These are phyloP conservation scores for Eucera pruinosa DNA, from an alignment of 2,888 invertebrate species.

Conservation along the genomic window DNA sequence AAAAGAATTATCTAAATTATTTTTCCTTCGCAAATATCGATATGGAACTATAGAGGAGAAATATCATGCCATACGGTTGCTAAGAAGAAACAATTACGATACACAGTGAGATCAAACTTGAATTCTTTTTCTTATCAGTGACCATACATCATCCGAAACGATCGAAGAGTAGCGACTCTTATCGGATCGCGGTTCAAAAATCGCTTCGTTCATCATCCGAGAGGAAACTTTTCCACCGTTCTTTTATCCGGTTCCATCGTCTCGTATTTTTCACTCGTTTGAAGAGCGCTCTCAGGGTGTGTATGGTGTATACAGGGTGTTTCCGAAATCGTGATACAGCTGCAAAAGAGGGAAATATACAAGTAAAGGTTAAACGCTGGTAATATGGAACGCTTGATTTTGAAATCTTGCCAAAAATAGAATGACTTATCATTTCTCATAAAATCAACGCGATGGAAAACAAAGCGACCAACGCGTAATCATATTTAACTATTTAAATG, in stretches of 20 bases:
- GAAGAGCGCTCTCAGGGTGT: not conserved
- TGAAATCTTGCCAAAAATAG: too few species aligned
- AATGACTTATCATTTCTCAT: too few species aligned
- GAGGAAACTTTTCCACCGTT: slow-evolving; percentile 41
- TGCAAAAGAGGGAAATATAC: too few species aligned
- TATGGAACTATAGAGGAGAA: not conserved
- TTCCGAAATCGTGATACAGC: too few species aligned
- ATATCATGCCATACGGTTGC: not conserved
- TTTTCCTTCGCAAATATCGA: not conserved
- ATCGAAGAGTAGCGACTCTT: slow-evolving; percentile 26
- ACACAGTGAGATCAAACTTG: not conserved
- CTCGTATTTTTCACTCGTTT: slow-evolving; percentile 31
- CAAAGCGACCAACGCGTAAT: too few species aligned
- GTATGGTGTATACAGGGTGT: not conserved
- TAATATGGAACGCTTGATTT: too few species aligned
- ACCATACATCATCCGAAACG: slow-evolving; percentile 23
- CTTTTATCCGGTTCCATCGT: slow-evolving; percentile 37
- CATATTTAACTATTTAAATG: too few species aligned
- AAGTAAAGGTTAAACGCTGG: too few species aligned
- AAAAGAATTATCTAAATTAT: too few species aligned
- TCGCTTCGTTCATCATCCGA: slow-evolving; percentile 45
- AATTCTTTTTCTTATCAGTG: slow-evolving; percentile 12
- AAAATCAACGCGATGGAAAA: too few species aligned
- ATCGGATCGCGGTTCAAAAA: slow-evolving; percentile 48
- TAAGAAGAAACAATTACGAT: slow-evolving; percentile 11